Percentiles rank a stretch among this genome's conserved stretches.
Evolutionary conservation across 2,888 invertebrate species (phyloP).

Genomic region (Hypercompe scribonia): DNA sequence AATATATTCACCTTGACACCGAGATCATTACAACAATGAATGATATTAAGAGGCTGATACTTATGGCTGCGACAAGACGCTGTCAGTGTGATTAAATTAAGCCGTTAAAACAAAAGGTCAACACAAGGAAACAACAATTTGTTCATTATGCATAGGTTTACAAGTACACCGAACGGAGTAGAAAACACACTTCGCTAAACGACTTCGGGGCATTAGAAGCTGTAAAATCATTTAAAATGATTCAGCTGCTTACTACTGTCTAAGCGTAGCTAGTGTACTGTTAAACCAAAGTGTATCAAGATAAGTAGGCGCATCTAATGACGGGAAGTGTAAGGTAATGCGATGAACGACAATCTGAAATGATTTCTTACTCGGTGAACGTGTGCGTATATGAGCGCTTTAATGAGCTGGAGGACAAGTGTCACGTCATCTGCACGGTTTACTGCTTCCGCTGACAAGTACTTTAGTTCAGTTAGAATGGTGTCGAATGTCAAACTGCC

Average conservation of each 20-base stretch:
- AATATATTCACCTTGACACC: constrained; percentile 13
- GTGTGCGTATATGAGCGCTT: not conserved
- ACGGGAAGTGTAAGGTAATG: constrained; percentile 8
- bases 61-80: not conserved
- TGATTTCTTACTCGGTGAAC: constrained; percentile 5
- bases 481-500: not conserved
- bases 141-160: not conserved
- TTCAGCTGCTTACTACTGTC: not conserved
- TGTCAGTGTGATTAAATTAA: constrained; percentile 10
- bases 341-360: constrained; percentile 1
- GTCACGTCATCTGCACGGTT: not conserved
- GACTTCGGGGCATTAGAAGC: not conserved
- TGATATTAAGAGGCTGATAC: constrained; percentile 11
- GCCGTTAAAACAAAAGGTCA: constrained; percentile 7
- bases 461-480: not conserved
- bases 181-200: constrained; percentile 5
- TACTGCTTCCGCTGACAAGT: not conserved
- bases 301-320: constrained; percentile 19
- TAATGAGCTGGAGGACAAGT: constrained; percentile 10
- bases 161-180: not conserved
- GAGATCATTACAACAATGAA: constrained; percentile 5
- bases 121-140: constrained; percentile 4
- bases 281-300: constrained; percentile 25
- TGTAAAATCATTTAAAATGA: not conserved
- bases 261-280: constrained; percentile 19